A percentile compares a stretch with the other conserved stretches of the same genome.
Evolutionary conservation across 1,140 invertebrate genomes (phyloP).

Genomic region (Drosophila orosa): DNA sequence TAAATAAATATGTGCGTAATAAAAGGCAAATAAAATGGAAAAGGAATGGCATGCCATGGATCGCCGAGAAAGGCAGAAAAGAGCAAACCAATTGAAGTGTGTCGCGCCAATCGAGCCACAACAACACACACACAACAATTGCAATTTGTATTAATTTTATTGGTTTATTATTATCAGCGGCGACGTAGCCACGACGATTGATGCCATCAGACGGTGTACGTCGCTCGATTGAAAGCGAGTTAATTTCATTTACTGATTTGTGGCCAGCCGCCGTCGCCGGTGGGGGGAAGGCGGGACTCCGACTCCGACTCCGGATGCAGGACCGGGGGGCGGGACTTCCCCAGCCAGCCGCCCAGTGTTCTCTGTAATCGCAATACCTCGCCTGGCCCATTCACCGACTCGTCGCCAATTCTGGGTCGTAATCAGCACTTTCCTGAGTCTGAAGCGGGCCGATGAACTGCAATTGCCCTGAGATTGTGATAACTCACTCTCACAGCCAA

Average conservation of each 20-base stretch:
- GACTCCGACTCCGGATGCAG: constrained; percentile 5
- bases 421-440: constrained; percentile 29
- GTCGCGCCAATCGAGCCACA: constrained; percentile 59
- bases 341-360: not conserved
- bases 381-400: constrained; percentile 37
- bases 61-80: constrained; percentile 35
- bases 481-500: constrained; percentile 24
- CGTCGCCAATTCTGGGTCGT: constrained; percentile 15
- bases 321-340: not conserved
- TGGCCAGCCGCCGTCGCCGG: constrained; percentile 7
- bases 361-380: constrained; percentile 23
- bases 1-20: constrained; percentile 65
- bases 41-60: constrained; percentile 9
- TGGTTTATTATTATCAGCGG: constrained; percentile 71
- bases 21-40: constrained; percentile 55
- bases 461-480: constrained; percentile 32
- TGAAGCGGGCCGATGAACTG: constrained; percentile 47
- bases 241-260: constrained; percentile 55
- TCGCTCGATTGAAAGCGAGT: constrained; percentile 45
- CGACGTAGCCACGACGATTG: constrained; percentile 35
- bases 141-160: constrained; percentile 79
- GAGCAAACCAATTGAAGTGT: constrained; percentile 64
- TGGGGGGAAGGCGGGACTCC: not conserved
- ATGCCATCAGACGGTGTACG: constrained; percentile 45
- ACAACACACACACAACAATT: constrained; percentile 59